phyloP scores from a whole-genome alignment of 2,797 vertebrate genomes.

The Sebastes nivosus region DNA sequence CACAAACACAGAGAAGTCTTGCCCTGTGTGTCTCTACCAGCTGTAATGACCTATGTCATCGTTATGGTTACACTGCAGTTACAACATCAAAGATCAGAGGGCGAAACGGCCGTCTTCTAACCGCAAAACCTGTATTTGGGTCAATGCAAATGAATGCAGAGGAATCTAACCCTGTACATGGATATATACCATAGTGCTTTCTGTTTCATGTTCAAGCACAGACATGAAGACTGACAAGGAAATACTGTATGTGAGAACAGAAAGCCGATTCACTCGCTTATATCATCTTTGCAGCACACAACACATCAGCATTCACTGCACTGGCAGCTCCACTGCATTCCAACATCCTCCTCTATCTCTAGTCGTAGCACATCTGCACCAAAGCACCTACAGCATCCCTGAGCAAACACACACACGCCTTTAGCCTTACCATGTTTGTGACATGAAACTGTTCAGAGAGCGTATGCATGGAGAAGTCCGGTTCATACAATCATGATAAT shows the following conservation, averaged over 20 bases:
- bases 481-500: slow-evolving; percentile 75
- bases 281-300: slow-evolving; percentile 70
- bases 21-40: slow-evolving; percentile 39
- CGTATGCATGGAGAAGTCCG: slow-evolving; percentile 80
- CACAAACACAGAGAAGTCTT: slow-evolving; percentile 24
- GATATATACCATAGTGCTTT: slow-evolving; percentile 6
- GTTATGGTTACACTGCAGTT: slow-evolving; percentile 56
- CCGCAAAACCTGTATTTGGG: slow-evolving; percentile 71
- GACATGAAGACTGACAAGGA: slow-evolving; percentile 12
- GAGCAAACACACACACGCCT: slow-evolving; percentile 37
- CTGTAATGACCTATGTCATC: slow-evolving; percentile 55
- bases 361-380: slow-evolving; percentile 74
- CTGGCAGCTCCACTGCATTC: slow-evolving; percentile 78
- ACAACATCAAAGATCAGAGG: slow-evolving; percentile 57
- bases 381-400: slow-evolving; percentile 67
- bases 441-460: slow-evolving; percentile 77
- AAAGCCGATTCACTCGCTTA: slow-evolving; percentile 51
- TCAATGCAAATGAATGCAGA: slow-evolving; percentile 77
- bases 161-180: slow-evolving; percentile 25
- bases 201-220: slow-evolving; percentile 18
- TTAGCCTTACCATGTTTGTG: slow-evolving; percentile 81
- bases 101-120: slow-evolving; percentile 28
- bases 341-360: slow-evolving; percentile 71
- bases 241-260: slow-evolving; percentile 16
- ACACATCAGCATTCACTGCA: slow-evolving; percentile 81